These are phyloP conservation scores for Clanis bilineata DNA, from an alignment of 2,888 invertebrate species.

Conservation along the genomic window DNA sequence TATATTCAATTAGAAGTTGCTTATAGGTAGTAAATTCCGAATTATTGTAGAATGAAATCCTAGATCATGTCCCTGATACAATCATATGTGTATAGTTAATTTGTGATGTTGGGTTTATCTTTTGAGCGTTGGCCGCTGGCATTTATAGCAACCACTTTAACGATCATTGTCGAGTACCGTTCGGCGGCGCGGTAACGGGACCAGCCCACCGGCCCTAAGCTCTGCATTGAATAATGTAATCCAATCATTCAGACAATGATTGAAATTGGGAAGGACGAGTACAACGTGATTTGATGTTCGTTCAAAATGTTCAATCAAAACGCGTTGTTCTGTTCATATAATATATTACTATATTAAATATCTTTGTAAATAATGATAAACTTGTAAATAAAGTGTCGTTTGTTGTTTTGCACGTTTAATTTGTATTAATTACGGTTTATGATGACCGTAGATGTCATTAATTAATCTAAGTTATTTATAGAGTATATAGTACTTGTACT, in stretches of 20 bases:
- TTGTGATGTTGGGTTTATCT: slow-evolving; percentile 4
- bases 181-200: slow-evolving; percentile 58
- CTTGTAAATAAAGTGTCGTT: too few relatives aligned
- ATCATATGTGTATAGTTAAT: neutral
- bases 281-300: neutral
- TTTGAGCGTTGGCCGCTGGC: neutral
- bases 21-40: too few relatives aligned
- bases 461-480: too few relatives aligned
- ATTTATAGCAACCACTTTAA: slow-evolving; percentile 8
- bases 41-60: too few relatives aligned
- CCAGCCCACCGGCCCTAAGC: slow-evolving; percentile 58
- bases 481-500: too few relatives aligned
- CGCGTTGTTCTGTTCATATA: slow-evolving; percentile 4
- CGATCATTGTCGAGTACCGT: slow-evolving; percentile 60
- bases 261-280: slow-evolving; percentile 14
- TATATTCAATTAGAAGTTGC: too few relatives aligned
- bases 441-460: too few relatives aligned
- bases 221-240: slow-evolving; percentile 35
- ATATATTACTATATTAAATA: too few relatives aligned
- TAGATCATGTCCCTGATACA: neutral
- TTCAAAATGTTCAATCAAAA: neutral
- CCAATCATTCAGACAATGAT: slow-evolving; percentile 11
- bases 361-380: too few relatives aligned
- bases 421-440: too few relatives aligned
- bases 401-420: too few relatives aligned